phyloP scores from a whole-genome alignment of 2,888 invertebrate species.

The Protula sp. region DNA sequence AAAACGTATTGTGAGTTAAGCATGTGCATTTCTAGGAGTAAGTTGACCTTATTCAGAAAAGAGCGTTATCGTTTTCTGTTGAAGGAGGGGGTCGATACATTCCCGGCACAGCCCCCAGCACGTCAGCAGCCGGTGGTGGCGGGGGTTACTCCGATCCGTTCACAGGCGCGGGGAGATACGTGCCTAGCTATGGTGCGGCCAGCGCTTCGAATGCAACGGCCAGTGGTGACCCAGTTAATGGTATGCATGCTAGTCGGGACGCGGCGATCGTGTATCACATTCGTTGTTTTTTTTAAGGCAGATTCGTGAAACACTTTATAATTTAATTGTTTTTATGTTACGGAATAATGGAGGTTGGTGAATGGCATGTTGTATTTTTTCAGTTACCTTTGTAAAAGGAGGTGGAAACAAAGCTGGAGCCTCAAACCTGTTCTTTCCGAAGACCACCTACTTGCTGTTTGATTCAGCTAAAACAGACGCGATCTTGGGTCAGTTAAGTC shows the following conservation, averaged over 20 bases:
- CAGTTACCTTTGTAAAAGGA: too few species aligned
- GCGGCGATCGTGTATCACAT: too few species aligned
- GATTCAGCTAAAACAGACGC: conserved; percentile 59
- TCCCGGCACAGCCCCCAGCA: conserved; percentile 53
- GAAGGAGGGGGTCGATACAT: conserved; percentile 64
- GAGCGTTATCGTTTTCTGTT: too few species aligned
- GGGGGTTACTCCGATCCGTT: conserved; percentile 55
- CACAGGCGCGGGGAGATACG: conserved; percentile 54
- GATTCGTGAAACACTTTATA: too few species aligned
- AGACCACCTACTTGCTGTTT: conserved; percentile 63
- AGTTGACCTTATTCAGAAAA: too few species aligned
- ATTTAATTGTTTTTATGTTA: too few species aligned
- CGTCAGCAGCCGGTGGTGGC: conserved; percentile 23
- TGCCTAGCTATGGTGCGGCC: conserved; percentile 27
- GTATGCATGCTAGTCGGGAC: conserved; percentile 2
- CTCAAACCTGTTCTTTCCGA: conserved; percentile 56
- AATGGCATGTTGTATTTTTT: too few species aligned
- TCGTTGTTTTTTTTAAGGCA: too few species aligned
- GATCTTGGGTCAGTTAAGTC: conserved; percentile 62
- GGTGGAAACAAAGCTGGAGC: neutral
- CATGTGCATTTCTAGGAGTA: too few species aligned
- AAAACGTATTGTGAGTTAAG: too few species aligned
- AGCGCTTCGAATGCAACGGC: neutral
- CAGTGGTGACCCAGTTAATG: conserved; percentile 32
- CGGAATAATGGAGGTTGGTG: too few species aligned